Conservation (phyloP, 1,140 invertebrate species). For the Anastatus disparis region DNA sequence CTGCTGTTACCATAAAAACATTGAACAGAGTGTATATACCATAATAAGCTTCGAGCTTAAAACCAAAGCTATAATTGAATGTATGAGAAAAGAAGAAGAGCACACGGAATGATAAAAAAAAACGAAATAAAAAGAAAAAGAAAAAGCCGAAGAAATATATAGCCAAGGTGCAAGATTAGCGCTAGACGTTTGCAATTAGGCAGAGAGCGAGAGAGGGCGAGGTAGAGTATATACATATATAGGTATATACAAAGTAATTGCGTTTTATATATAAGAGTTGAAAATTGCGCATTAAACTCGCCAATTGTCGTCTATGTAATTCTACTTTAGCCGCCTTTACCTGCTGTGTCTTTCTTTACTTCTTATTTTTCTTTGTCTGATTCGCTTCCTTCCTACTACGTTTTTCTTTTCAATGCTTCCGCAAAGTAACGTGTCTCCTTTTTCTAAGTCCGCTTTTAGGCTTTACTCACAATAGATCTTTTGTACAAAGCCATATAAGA, state of each 20-base stretch:
- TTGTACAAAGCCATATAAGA: too few relatives aligned
- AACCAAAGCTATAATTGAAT: constrained; percentile 19
- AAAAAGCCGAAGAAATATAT: neutral
- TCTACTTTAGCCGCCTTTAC: neutral
- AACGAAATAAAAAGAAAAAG: neutral
- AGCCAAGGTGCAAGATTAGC: neutral
- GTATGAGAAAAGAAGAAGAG: neutral
- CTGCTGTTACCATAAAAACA: neutral
- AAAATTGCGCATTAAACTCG: constrained; percentile 23
- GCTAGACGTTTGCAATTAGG: neutral
- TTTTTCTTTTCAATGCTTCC: constrained; percentile 1
- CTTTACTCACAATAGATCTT: too few relatives aligned
- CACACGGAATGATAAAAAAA: neutral
- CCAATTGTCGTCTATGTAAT: constrained; percentile 2
- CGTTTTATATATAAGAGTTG: constrained; percentile 9
- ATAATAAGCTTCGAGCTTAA: neutral
- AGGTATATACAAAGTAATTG: constrained; percentile 2
- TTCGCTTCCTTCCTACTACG: neutral
- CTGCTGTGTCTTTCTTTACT: neutral
- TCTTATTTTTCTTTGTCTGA: neutral
- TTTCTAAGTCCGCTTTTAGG: too few relatives aligned
- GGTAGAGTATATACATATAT: neutral
- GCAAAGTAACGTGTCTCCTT: too few relatives aligned
- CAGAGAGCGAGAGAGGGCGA: neutral
- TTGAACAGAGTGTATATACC: too few relatives aligned